phyloP scores from a whole-genome alignment of 2,888 invertebrate species.

The Geophilus truncorum region DNA sequence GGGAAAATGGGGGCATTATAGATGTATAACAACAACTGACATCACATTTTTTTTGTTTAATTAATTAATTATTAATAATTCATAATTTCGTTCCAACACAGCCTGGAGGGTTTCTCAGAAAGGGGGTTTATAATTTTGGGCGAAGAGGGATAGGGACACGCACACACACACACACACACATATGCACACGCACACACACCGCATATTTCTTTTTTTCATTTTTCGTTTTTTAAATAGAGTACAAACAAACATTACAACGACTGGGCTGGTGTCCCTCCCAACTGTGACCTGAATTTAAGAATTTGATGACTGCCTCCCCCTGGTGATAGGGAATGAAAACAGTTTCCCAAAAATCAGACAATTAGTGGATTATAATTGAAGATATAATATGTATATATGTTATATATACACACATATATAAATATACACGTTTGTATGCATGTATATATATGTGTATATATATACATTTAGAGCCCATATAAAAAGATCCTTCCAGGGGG shows the following conservation, averaged over 20 bases:
- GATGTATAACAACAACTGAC: constrained; percentile 24
- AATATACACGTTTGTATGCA: too few relatives aligned
- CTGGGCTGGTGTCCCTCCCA: neutral
- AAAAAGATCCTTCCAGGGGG: constrained; percentile 1
- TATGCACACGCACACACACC: neutral
- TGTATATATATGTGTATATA: too few relatives aligned
- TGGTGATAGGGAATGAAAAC: constrained; percentile 18
- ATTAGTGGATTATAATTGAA: constrained; percentile 18
- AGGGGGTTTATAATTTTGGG: neutral
- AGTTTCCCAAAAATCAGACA: neutral
- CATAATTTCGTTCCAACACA: constrained; percentile 22
- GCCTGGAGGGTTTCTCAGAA: constrained; percentile 19
- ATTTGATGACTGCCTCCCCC: constrained; percentile 8
- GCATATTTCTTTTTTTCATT: constrained; percentile 8
- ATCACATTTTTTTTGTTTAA: constrained; percentile 3
- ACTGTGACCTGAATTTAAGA: constrained; percentile 21
- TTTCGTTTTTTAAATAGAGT: constrained; percentile 11
- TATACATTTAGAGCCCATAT: neutral
- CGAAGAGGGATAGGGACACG: neutral
- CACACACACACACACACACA: neutral
- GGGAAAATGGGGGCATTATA: constrained; percentile 2
- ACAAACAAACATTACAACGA: constrained; percentile 16
- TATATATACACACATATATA: too few relatives aligned
- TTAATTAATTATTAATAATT: neutral
- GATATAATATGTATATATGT: constrained; percentile 17